Conservation (phyloP, 1,140 invertebrate genomes). For the Chrysopa pallens region DNA sequence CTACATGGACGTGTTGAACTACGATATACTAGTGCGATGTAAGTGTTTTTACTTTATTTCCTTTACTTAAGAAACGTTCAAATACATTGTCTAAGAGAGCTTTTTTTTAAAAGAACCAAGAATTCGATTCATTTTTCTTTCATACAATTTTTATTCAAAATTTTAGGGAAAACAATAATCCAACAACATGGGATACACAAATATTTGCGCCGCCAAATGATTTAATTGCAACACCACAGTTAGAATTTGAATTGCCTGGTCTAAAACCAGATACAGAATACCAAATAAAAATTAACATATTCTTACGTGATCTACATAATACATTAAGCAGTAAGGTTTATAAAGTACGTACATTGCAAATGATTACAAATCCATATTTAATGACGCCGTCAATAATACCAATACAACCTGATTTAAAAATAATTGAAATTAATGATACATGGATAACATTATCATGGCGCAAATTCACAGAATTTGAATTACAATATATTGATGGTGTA, state of each 20-base stretch:
- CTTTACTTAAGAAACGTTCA: too few relatives aligned
- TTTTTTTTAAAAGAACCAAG: too few relatives aligned
- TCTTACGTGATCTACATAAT: slow-evolving; percentile 49
- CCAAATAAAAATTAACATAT: slow-evolving; percentile 58
- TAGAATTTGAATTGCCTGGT: slow-evolving; percentile 62
- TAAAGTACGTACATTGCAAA: slow-evolving; percentile 42
- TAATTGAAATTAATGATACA: slow-evolving; percentile 56
- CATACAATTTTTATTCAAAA: too few relatives aligned
- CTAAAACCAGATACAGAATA: slow-evolving; percentile 66
- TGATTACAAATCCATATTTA: slow-evolving; percentile 17
- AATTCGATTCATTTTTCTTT: too few relatives aligned
- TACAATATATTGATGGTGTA: slow-evolving; percentile 55
- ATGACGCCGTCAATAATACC: slow-evolving; percentile 44
- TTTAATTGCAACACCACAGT: slow-evolving; percentile 60
- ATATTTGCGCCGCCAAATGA: slow-evolving; percentile 69
- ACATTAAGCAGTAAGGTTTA: slow-evolving; percentile 55
- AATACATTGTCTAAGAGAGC: too few relatives aligned
- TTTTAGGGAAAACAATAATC: slow-evolving; percentile 38
- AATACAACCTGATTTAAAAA: slow-evolving; percentile 49
- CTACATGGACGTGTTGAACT: slow-evolving; percentile 67
- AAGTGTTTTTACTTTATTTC: too few relatives aligned
- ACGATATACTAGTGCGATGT: slow-evolving; percentile 58
- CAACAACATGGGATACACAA: slow-evolving; percentile 59
- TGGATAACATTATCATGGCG: slow-evolving; percentile 64
- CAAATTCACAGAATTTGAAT: slow-evolving; percentile 58